Base-by-base conservation (phyloP, 2,113 vertebrate species). In the Mesoclemmys tuberculata region DNA sequence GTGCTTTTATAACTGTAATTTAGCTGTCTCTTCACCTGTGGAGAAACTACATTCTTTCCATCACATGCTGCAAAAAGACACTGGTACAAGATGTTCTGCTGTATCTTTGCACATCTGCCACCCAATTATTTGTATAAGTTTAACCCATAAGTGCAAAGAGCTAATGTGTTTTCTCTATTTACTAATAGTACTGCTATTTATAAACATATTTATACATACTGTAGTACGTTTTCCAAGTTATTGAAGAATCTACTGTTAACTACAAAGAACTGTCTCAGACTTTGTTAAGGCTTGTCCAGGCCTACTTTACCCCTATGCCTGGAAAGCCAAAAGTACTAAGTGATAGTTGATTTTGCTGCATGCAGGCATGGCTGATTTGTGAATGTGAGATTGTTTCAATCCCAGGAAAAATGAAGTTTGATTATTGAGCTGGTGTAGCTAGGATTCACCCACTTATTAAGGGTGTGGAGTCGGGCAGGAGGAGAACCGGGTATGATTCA, bases 381-480 rank as follows among this genome's bases (percentile, higher is more conserved):
- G 90, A 29, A 96, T 95, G 89, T 56, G 68, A 94, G 83, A 56
- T 14, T 89, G 81, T 61, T 89, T 96, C 86, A 93, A 91, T 87
- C 78, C 91, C 77, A 90, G 91, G 16, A 64, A 92, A 94, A 74
- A 92, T 71, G 49, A 88, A 89, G 41, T 92, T 71, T 93, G 92
- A 35, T 82, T 90, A 14, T 61, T 85, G 87, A 94, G 77, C 26
- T 94, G 85, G n/a, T 71, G 86, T 54, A 96, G 87, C 38, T 75
- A 93, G 77, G 79, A 82, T 55, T 6, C 11, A 93, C 31, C 83
- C 13, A n/a, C 91, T 93, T 55, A 84, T 83, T 91, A 95, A 83
- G 82, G 74, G 48, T 52, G 83, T 80, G 14, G 79, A 74, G 38
- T 80, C 51, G n/a, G 84, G 77, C 93, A 68, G 35, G 35, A 68